These are phyloP conservation scores for Telmatochromis sp. DNA, from an alignment of 2,113 vertebrate genomes.

Conservation along the genomic window DNA sequence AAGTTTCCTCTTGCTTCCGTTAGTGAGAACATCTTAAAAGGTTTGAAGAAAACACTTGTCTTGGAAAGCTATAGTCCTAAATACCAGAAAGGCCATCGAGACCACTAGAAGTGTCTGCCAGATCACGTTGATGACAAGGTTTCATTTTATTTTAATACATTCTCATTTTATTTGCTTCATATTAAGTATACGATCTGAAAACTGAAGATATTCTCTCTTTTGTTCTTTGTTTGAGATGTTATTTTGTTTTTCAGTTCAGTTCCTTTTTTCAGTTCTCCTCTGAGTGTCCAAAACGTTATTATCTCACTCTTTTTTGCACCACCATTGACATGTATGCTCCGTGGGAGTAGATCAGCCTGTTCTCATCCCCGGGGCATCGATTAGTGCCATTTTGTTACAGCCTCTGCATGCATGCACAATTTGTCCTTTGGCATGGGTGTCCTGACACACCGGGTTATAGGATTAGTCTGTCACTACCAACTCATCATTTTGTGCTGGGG, in stretches of 20 bases:
- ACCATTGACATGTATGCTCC: background rate
- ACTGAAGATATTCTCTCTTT: background rate
- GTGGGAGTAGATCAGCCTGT: background rate
- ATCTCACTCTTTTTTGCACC: background rate
- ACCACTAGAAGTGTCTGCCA: background rate
- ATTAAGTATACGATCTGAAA: background rate
- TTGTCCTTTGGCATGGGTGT: background rate
- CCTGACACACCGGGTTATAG: background rate
- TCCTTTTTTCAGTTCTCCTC: background rate
- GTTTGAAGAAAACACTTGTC: background rate
- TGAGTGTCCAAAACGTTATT: background rate
- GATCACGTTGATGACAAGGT: background rate
- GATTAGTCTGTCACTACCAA: background rate
- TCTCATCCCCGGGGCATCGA: background rate
- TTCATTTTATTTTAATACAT: rapidly evolving
- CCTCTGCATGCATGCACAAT: background rate
- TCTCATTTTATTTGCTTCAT: background rate
- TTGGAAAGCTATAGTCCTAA: background rate
- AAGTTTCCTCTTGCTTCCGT: background rate
- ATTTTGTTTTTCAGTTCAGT: background rate
- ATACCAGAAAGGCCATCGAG: background rate
- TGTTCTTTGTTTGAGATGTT: background rate
- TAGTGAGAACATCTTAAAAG: background rate
- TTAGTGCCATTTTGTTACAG: background rate
- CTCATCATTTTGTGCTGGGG: background rate